These are phyloP conservation scores for Meriones psammophilus DNA, from an alignment of 2,797 vertebrate species.

Conservation along the genomic window DNA sequence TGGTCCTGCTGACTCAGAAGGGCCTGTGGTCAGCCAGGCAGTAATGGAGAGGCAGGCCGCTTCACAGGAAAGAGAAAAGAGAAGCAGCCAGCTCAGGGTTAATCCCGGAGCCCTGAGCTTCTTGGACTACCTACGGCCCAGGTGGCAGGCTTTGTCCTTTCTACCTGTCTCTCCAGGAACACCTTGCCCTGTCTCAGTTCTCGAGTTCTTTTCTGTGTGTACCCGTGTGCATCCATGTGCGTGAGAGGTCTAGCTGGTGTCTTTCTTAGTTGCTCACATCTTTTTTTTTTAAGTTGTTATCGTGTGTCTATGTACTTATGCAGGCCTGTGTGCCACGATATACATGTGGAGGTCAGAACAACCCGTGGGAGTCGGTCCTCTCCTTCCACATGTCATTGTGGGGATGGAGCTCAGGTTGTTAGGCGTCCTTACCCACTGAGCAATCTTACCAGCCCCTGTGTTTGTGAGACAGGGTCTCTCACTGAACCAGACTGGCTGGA, in stretches of 20 bases:
- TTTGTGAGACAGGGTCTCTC: neutral
- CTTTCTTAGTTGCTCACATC: neutral
- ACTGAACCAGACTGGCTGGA: neutral
- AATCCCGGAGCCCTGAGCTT: neutral
- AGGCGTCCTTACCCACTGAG: neutral
- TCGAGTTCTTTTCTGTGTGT: neutral
- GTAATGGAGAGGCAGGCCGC: neutral
- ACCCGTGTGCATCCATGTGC: no score
- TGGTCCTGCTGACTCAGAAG: constrained; percentile 16
- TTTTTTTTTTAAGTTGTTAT: neutral
- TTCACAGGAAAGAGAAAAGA: neutral
- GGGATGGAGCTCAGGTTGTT: neutral
- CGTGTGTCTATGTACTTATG: neutral
- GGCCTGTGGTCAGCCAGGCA: neutral
- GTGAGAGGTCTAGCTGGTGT: neutral
- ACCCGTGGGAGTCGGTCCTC: neutral
- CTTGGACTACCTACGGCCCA: neutral
- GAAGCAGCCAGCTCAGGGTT: no score
- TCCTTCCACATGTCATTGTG: neutral
- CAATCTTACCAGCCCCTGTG: neutral
- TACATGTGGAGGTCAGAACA: neutral
- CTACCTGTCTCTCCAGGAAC: neutral
- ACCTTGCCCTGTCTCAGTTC: no score
- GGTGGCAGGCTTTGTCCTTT: neutral
- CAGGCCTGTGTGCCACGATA: neutral